Conservation (phyloP, 2,888 invertebrate genomes). For the Rutpela maculata region DNA sequence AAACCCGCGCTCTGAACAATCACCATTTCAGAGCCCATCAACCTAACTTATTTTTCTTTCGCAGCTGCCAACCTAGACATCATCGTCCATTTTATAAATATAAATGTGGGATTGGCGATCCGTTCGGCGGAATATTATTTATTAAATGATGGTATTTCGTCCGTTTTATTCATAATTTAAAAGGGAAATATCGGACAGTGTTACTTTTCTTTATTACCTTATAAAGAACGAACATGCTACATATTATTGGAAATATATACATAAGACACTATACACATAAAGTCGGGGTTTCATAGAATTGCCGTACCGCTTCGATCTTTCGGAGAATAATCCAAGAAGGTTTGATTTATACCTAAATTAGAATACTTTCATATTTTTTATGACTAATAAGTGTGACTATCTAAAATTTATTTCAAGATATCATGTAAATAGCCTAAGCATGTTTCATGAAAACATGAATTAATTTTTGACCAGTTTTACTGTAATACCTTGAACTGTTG, state of each 20-base stretch:
- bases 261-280: neutral
- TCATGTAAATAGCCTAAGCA: too few species aligned
- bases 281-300: too few species aligned
- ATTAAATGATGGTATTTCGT: slow-evolving; percentile 15
- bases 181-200: neutral
- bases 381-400: too few species aligned
- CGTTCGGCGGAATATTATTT: slow-evolving; percentile 37
- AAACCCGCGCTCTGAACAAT: slow-evolving; percentile 62
- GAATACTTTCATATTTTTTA: too few species aligned
- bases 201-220: neutral
- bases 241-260: neutral
- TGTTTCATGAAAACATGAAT: too few species aligned
- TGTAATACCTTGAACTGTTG: too few species aligned
- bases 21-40: slow-evolving; percentile 66
- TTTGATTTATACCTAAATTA: too few species aligned
- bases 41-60: slow-evolving; percentile 43
- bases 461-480: too few species aligned
- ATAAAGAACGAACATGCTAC: neutral
- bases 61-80: slow-evolving; percentile 37
- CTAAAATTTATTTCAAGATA: too few species aligned
- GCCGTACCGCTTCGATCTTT: too few species aligned
- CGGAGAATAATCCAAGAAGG: too few species aligned
- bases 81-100: slow-evolving; percentile 54
- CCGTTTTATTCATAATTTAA: neutral
- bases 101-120: slow-evolving; percentile 48